phyloP scores from a whole-genome alignment of 2,888 invertebrate genomes.

The Drosophila helvetica region DNA sequence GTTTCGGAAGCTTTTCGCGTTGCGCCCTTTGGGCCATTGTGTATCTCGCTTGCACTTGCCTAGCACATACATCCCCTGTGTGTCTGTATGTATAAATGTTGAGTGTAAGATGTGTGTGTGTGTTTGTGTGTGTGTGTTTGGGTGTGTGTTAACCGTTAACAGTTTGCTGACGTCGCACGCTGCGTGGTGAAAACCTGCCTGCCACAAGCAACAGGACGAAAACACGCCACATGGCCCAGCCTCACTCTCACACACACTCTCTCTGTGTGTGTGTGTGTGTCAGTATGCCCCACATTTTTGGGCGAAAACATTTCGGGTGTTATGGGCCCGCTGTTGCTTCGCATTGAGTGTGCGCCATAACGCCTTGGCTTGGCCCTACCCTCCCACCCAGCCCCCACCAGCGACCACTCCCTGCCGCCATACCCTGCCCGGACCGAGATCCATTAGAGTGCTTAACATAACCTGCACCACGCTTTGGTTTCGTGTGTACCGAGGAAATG shows the following conservation, averaged over 20 bases:
- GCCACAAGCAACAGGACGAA: conserved; percentile 72
- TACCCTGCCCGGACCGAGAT: conserved; percentile 3
- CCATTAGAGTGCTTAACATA: conserved; percentile 47
- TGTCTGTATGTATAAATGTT: neutral
- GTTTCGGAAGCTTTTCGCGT: conserved; percentile 64
- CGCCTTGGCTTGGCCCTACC: neutral
- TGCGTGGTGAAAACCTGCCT: conserved; percentile 47
- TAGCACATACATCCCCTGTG: neutral
- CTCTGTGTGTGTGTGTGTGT: neutral
- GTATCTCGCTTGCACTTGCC: conserved; percentile 48
- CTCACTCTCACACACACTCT: neutral
- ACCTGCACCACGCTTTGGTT: conserved; percentile 68
- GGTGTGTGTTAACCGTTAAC: conserved; percentile 15
- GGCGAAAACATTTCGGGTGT: conserved; percentile 36
- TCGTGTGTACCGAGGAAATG: conserved; percentile 66
- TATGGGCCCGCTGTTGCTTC: conserved; percentile 47
- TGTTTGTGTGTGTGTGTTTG: conserved; percentile 16
- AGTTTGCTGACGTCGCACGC: conserved; percentile 68
- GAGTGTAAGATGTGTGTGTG: conserved; percentile 7
- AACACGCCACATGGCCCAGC: conserved; percentile 8
- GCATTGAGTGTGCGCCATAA: conserved; percentile 35
- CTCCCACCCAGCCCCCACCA: too few relatives aligned
- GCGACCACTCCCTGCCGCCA: neutral
- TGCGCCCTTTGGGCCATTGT: conserved; percentile 39
- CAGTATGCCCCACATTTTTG: conserved; percentile 63